phyloP scores from a whole-genome alignment of 2,797 vertebrate species.

The Emydoidea blandingii region DNA sequence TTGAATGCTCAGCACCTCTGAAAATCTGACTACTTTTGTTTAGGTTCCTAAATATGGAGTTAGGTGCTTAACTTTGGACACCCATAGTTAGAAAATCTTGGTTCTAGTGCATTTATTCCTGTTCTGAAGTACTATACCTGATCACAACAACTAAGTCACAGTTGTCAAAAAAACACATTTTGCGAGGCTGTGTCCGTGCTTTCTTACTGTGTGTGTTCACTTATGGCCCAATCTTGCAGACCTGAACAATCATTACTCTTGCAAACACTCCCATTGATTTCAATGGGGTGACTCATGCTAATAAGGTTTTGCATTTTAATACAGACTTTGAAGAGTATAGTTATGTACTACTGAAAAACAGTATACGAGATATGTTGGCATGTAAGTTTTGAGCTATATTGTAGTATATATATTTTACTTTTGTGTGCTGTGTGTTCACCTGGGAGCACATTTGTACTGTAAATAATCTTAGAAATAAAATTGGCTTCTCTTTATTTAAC shows the following conservation, averaged over 20 bases:
- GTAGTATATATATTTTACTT: slow-evolving; percentile 10
- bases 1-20: neutral
- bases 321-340: slow-evolving; percentile 13
- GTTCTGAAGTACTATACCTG: neutral
- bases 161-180: neutral
- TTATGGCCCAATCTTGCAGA: neutral
- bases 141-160: neutral
- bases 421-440: slow-evolving; percentile 28
- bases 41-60: neutral
- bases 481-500: neutral
- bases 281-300: neutral
- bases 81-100: neutral
- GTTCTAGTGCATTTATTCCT: neutral
- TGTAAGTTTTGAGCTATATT: neutral
- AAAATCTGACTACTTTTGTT: neutral
- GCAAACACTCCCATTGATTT: neutral
- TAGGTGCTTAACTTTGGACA: neutral
- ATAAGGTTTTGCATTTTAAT: slow-evolving; percentile 35
- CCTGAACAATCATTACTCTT: neutral
- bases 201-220: neutral
- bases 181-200: neutral
- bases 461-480: slow-evolving; percentile 67
- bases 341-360: neutral
- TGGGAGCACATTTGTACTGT: slow-evolving; percentile 61
- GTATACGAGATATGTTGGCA: neutral